These are phyloP conservation scores for Hypomesus transpacificus DNA, from an alignment of 2,113 vertebrate genomes.

Conservation along the genomic window DNA sequence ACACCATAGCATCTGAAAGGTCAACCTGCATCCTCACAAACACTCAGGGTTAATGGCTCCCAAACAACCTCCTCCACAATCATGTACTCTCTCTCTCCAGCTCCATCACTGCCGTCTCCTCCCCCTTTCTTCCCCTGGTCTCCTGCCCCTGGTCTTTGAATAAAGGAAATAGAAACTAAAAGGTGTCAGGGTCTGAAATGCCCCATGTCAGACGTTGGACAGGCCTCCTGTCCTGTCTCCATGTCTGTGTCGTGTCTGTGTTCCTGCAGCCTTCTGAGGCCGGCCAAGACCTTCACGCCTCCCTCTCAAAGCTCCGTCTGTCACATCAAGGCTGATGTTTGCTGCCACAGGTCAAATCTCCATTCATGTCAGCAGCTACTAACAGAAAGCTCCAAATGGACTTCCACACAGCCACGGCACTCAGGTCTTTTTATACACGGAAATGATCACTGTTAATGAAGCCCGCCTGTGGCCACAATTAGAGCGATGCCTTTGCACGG, in stretches of 20 bases:
- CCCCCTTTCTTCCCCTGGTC: neutral
- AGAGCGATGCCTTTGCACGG: conserved; percentile 44
- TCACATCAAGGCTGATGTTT: conserved; percentile 29
- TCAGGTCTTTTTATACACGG: conserved; percentile 29
- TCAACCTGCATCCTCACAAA: conserved; percentile 8
- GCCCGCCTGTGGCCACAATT: conserved; percentile 51
- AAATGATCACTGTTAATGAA: conserved; percentile 46
- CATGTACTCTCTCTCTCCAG: conserved; percentile 11
- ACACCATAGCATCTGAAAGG: neutral
- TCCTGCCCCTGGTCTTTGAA: neutral
- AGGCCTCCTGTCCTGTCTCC: too few relatives aligned
- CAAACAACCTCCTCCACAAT: conserved; percentile 7
- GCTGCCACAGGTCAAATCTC: conserved; percentile 44
- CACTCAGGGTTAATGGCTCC: conserved; percentile 55
- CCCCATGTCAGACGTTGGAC: too few relatives aligned
- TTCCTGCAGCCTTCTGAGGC: neutral
- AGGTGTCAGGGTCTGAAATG: too few relatives aligned
- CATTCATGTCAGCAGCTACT: conserved; percentile 40
- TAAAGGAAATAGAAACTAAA: too few relatives aligned
- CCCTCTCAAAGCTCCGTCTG: conserved; percentile 18
- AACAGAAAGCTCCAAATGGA: conserved; percentile 30
- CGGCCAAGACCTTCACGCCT: neutral
- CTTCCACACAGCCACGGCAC: conserved; percentile 27
- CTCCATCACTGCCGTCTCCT: neutral
- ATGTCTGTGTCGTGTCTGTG: neutral